These are phyloP conservation scores for Takifugu ocellatus DNA, from an alignment of 2,797 vertebrate species.

Conservation along the genomic window DNA sequence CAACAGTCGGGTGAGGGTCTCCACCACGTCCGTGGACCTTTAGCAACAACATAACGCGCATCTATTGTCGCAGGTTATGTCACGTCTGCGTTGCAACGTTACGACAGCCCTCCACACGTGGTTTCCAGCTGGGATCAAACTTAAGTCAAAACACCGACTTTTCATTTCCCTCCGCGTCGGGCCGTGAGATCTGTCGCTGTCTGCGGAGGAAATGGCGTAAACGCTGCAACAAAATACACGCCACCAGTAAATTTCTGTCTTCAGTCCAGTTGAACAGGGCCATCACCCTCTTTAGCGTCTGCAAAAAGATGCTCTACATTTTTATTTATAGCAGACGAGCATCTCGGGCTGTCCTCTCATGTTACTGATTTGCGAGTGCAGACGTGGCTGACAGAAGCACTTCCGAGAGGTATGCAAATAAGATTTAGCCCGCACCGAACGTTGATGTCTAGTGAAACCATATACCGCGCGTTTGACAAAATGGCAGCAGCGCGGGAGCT, in stretches of 20 bases:
- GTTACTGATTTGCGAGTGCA: too few relatives aligned
- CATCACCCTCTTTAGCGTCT: too few relatives aligned
- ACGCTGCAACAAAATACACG: too few relatives aligned
- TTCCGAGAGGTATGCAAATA: background rate
- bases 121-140: background rate
- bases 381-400: too few relatives aligned
- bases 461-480: constrained; percentile 23
- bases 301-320: too few relatives aligned
- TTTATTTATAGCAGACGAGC: too few relatives aligned
- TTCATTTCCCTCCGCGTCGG: background rate
- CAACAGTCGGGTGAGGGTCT: constrained; percentile 1
- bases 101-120: background rate
- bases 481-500: constrained; percentile 4
- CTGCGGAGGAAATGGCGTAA: too few relatives aligned
- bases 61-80: background rate
- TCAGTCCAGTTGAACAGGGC: too few relatives aligned
- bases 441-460: constrained; percentile 20
- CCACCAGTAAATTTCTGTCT: too few relatives aligned
- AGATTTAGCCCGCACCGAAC: constrained; percentile 10
- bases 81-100: background rate
- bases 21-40: background rate
- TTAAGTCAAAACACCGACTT: background rate
- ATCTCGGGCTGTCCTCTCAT: too few relatives aligned
- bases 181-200: background rate
- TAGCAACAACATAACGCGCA: background rate